Percentiles rank a stretch among this genome's conserved stretches.
phyloP scores from a whole-genome alignment of 2,888 invertebrate genomes.

The Drosophila rellima region DNA sequence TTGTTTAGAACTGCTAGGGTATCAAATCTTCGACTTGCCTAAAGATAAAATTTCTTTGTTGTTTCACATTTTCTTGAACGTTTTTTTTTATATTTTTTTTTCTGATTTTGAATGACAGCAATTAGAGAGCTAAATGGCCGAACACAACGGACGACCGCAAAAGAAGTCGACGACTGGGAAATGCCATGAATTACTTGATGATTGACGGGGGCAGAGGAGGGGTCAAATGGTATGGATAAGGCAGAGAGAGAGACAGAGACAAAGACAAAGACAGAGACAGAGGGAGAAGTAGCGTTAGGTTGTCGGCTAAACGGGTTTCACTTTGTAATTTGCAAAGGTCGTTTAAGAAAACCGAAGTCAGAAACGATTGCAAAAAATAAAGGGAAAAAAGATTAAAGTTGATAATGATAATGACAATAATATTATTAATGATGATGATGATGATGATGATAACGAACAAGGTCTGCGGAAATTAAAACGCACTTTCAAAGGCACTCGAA shows the following conservation, averaged over 20 bases:
- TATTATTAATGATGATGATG: slow-evolving; percentile 9
- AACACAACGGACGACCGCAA: slow-evolving; percentile 61
- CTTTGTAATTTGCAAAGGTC: slow-evolving; percentile 56
- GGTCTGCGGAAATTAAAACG: slow-evolving; percentile 12
- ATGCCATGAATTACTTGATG: slow-evolving; percentile 28
- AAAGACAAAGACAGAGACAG: neutral
- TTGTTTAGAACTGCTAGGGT: neutral
- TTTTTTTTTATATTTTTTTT: neutral
- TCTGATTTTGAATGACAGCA: slow-evolving; percentile 49
- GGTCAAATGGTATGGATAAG: slow-evolving; percentile 1
- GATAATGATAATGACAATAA: slow-evolving; percentile 24
- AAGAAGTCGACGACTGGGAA: slow-evolving; percentile 53
- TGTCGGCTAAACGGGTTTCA: slow-evolving; percentile 39
- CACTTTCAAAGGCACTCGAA: slow-evolving; percentile 4
- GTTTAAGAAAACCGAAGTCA: slow-evolving; percentile 31
- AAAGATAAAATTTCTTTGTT: neutral
- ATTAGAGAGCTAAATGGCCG: slow-evolving; percentile 57
- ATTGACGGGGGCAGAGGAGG: neutral
- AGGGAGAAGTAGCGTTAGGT: slow-evolving; percentile 13
- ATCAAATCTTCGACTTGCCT: neutral
- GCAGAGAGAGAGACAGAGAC: neutral
- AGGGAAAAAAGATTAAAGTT: slow-evolving; percentile 7
- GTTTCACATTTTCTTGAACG: neutral
- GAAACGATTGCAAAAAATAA: slow-evolving; percentile 3
- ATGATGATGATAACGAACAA: slow-evolving; percentile 8